A percentile compares a stretch with the other conserved stretches of the same genome.
phyloP scores from a whole-genome alignment of 2,113 vertebrate species.

The Melanostigma gelatinosum region DNA sequence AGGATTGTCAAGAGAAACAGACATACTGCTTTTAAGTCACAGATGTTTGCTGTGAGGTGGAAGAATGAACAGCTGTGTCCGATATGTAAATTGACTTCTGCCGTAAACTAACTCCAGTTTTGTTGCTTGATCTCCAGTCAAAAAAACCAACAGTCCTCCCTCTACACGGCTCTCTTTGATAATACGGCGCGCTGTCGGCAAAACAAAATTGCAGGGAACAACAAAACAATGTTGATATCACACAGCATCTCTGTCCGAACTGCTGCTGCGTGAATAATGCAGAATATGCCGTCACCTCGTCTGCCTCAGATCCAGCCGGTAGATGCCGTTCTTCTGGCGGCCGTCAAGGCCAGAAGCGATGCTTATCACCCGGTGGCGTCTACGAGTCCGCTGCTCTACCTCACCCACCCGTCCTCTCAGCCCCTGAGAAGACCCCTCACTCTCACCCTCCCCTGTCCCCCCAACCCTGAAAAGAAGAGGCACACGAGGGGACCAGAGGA shows the following conservation, averaged over 20 bases:
- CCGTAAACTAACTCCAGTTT: conserved; percentile 30
- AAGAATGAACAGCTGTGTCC: conserved; percentile 23
- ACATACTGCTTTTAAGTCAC: conserved; percentile 2
- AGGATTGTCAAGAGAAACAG: not conserved
- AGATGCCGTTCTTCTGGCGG: conserved; percentile 82
- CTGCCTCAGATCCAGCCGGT: conserved; percentile 86
- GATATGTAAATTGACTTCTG: conserved; percentile 23
- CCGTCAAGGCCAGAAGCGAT: conserved; percentile 84
- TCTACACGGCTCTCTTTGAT: conserved; percentile 28
- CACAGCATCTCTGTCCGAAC: conserved; percentile 3
- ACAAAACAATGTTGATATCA: conserved; percentile 22
- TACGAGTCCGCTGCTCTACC: conserved; percentile 84
- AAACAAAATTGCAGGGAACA: conserved; percentile 6
- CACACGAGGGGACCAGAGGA: conserved; percentile 60
- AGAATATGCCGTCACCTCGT: conserved; percentile 36
- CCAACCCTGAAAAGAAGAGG: conserved; percentile 82
- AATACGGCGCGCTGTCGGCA: not conserved
- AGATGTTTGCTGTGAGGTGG: conserved; percentile 37
- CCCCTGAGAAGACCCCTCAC: conserved; percentile 81
- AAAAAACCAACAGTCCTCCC: conserved; percentile 4
- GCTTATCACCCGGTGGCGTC: conserved; percentile 79
- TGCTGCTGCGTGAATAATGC: conserved; percentile 6
- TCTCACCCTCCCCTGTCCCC: conserved; percentile 85
- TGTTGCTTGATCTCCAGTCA: conserved; percentile 41
- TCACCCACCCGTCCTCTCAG: conserved; percentile 84